Evolutionary conservation across 2,797 vertebrate genomes (phyloP).

Genomic region (Adelosebastes latens): DNA sequence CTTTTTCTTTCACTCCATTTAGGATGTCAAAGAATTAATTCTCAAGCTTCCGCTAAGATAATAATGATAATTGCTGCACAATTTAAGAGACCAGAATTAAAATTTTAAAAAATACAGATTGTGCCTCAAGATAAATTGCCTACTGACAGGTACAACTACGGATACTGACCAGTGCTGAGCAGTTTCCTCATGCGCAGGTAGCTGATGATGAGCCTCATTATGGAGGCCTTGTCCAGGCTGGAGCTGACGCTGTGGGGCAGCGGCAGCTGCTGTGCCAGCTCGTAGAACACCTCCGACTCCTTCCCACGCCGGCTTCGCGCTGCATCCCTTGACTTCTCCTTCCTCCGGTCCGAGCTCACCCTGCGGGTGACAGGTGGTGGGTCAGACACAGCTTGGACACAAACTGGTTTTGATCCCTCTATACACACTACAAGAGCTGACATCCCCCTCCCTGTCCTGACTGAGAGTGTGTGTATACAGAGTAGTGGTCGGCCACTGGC

Average conservation of each 20-base stretch:
- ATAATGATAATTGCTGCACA: background rate
- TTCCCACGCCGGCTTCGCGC: slow-evolving; percentile 94
- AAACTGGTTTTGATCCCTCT: background rate
- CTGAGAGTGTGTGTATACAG: background rate
- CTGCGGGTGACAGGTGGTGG: slow-evolving; percentile 72
- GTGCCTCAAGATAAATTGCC: background rate
- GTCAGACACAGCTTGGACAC: slow-evolving; percentile 22
- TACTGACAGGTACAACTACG: background rate
- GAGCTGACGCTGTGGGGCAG: slow-evolving; percentile 93
- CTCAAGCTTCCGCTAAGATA: background rate
- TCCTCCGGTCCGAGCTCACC: slow-evolving; percentile 94
- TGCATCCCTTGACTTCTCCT: slow-evolving; percentile 97
- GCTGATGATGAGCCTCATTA: slow-evolving; percentile 98
- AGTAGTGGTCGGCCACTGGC: slow-evolving; percentile 1
- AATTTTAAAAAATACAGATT: background rate
- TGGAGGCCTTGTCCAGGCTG: slow-evolving; percentile 97
- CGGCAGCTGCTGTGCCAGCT: slow-evolving; percentile 94
- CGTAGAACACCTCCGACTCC: slow-evolving; percentile 97
- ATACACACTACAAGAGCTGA: slow-evolving; percentile 9
- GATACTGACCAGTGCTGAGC: slow-evolving; percentile 87
- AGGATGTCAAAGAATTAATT: background rate
- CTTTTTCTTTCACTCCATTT: background rate
- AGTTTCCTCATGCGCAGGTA: slow-evolving; percentile 95
- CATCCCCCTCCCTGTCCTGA: slow-evolving; percentile 26
- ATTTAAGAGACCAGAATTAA: background rate